A percentile compares a stretch with the other conserved stretches of the same genome.
Evolutionary conservation across 2,888 invertebrate species (phyloP).

Genomic region (Drosophila ustulata): DNA sequence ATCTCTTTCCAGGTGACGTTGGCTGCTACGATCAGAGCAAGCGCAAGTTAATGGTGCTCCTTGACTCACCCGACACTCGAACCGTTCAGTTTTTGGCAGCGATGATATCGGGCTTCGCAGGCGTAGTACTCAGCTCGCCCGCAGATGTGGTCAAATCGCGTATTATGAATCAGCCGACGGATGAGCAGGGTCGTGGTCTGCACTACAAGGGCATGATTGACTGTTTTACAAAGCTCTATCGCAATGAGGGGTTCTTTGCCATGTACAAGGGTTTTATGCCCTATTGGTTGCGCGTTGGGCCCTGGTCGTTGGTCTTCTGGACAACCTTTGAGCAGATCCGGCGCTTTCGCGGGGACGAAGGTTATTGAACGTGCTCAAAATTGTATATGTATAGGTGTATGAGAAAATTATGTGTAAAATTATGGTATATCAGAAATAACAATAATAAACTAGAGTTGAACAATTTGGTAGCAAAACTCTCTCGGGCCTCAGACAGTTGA

Average conservation of each 20-base stretch:
- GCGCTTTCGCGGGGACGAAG: conserved; percentile 36
- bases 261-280: conserved; percentile 59
- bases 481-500: too few relatives aligned
- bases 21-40: conserved; percentile 92
- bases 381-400: too few relatives aligned
- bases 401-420: too few relatives aligned
- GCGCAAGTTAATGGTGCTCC: conserved; percentile 10
- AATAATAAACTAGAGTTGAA: too few relatives aligned
- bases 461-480: too few relatives aligned
- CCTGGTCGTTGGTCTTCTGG: conserved; percentile 60
- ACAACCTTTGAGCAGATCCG: conserved; percentile 47
- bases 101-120: conserved; percentile 88
- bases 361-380: not conserved
- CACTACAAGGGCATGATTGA: conserved; percentile 48
- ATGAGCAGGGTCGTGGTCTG: conserved; percentile 34
- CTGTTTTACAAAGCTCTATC: conserved; percentile 36
- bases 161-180: conserved; percentile 93
- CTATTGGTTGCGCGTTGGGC: conserved; percentile 53
- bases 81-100: conserved; percentile 89
- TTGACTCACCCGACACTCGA: conserved; percentile 32
- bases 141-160: conserved; percentile 96
- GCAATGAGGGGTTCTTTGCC: conserved; percentile 33
- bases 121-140: conserved; percentile 88
- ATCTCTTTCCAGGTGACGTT: conserved; percentile 86
- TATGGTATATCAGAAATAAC: too few relatives aligned